Evolutionary conservation across 2,797 vertebrate genomes (phyloP).

Genomic region (Cyclopterus lumpus): DNA sequence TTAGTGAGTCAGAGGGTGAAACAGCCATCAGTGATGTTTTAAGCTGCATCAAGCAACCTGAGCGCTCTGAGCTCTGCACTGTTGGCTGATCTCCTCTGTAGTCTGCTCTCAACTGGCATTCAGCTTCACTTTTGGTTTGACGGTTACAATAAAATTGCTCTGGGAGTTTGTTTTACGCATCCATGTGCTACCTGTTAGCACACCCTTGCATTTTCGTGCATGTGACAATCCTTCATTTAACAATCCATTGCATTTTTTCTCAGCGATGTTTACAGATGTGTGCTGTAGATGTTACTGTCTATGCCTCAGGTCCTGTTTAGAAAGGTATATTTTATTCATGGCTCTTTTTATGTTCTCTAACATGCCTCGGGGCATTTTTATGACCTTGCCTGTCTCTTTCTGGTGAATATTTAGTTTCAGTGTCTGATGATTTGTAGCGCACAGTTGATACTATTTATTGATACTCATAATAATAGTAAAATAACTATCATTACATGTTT

Average conservation of each 20-base stretch:
- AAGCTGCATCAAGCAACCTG: conserved; percentile 73
- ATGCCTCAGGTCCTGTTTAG: conserved; percentile 36
- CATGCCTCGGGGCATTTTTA: conserved; percentile 43
- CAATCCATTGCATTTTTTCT: conserved; percentile 37
- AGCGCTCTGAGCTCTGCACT: conserved; percentile 52
- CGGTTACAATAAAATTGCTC: conserved; percentile 58
- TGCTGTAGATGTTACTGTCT: conserved; percentile 24
- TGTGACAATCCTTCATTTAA: conserved; percentile 14
- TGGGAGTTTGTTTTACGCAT: conserved; percentile 44
- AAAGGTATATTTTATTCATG: conserved; percentile 66
- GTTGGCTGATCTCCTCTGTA: conserved; percentile 56
- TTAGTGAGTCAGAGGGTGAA: conserved; percentile 83
- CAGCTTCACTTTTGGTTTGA: conserved; percentile 58
- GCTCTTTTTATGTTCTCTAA: conserved; percentile 55
- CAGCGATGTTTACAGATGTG: conserved; percentile 47
- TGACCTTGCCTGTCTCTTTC: conserved; percentile 42
- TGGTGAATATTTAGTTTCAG: conserved; percentile 10
- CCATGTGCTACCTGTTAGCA: not conserved
- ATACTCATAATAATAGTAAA: not conserved
- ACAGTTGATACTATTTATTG: not conserved
- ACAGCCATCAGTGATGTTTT: conserved; percentile 79
- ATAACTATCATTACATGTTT: too few relatives aligned
- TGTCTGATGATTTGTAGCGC: conserved; percentile 1
- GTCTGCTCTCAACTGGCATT: conserved; percentile 58
- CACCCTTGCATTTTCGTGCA: not conserved